Base-by-base conservation (phyloP, 2,888 invertebrate genomes). In the Microchrysa polita region DNA sequence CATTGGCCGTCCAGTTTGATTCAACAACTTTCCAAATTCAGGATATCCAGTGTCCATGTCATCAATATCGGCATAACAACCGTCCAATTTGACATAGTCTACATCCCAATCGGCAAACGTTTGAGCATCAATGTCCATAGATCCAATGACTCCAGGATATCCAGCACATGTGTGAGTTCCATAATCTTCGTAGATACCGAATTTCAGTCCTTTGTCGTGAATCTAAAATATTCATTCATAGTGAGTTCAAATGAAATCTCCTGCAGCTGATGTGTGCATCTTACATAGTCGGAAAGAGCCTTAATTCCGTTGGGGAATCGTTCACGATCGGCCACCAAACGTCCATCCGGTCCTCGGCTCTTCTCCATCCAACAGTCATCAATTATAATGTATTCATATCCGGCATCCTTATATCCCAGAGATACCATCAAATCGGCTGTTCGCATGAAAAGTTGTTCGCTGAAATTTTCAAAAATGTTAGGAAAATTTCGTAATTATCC, bases 21-120 rank as follows among this genome's bases (percentile, higher is more conserved):
- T 94, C 27, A 94, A 83, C 67, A 87, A 88, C 63, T 84, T 82
- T 61, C 90, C 90, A 87, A 94, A 92, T 79, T 88, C 86, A 1
- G 90, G 90, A 82, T 93, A 94, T 0, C 92, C 93, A 86, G 78
- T 77, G 77, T 87, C 87, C 87, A 89, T 88, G n/a, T 86, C 85
- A 20, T 81, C 81, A 1, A 87, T 82, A 75, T 90, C 88, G 0
- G 90, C 88, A 84, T 93, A 88, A 80, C 94, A 94, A 0, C 93
- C 94, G 82, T 94, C 94, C 67, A 94, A 83, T 83, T 94, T 94
- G 23, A 94, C 87, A 82, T 92, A 92, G 82, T 94, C 94, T 0
- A 93, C 90, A 57, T 86, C 88, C 94, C 93, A 94, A 27, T 90
- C 88, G 5, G 92, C 93, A 82, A 93, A 93, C 1, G 91, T 90